Base-by-base conservation (phyloP, 2,888 invertebrate genomes). In the Meteorus colon region DNA sequence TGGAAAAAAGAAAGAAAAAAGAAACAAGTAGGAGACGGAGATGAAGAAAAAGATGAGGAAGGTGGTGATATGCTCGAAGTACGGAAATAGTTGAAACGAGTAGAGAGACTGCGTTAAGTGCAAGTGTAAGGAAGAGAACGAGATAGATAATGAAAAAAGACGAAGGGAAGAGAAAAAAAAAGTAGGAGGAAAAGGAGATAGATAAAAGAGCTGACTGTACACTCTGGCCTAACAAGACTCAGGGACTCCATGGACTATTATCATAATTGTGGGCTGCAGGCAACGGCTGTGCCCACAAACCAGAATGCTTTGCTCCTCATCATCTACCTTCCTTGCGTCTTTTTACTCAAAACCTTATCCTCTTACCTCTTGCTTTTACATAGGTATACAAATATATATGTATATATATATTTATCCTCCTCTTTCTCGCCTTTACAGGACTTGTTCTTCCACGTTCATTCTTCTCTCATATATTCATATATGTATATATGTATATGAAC, bases 241-340 rank as follows among this genome's bases (percentile, higher is more conserved):
- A 83, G 85, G 79, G 84, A 85, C 86, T 85, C 85, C 79, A 83
- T 78, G 83, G 84, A 86, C 87, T 87, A 89, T 89, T 89, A 89
- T 88, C 89, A 89, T 89, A 89, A 89, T 89, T 89, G 88, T 86
- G 87, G 88, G 86, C 87, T 88, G 86, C 86, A 86, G 88, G 87
- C 88, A 88, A 82, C 86, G 87, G 86, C 87, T 88, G 87, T 88
- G 85, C 89, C 89, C 88, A 89, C 89, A 89, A 89, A 89, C 89
- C 89, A 88, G 89, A 89, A 88, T 88, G 85, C 85, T 82, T 84
- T 19, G 19, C 85, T 84, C 86, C 88, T 87, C 89, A 86, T 88
- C 87, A 85, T 86, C 85, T 82, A 83, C 86, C 71, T 70, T 73
- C 70, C 74, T 79, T 73, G 76, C 79, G 75, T 82, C 82, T 82